Conservation (phyloP, 2,113 vertebrate genomes). For the Mesoclemmys tuberculata region DNA sequence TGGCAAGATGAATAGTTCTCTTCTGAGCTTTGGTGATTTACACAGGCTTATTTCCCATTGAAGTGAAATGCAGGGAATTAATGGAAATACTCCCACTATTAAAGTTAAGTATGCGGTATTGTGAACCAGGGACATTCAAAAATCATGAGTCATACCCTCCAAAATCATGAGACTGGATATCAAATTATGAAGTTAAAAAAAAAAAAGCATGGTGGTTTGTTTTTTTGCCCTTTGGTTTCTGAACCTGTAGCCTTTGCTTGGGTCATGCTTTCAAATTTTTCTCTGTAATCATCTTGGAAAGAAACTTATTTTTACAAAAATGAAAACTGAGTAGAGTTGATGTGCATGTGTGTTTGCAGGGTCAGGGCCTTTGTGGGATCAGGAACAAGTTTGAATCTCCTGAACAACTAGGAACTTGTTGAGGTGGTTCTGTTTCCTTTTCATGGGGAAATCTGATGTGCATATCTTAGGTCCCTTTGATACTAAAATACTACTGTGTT, state of each 20-base stretch:
- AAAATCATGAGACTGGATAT: not conserved
- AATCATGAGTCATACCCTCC: not conserved
- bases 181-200: not conserved
- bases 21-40: not conserved
- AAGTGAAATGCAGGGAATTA: not conserved
- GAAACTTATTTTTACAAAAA: not conserved
- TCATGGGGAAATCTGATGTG: not conserved
- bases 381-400: not conserved
- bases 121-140: not conserved
- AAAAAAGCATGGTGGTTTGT: not conserved
- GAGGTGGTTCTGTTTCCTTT: not conserved
- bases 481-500: not conserved
- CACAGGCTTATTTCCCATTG: not conserved
- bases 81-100: not conserved
- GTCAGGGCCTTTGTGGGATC: not conserved
- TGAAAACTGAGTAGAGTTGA: not conserved
- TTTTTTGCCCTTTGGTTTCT: not conserved
- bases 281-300: not conserved
- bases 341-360: no score
- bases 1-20: not conserved
- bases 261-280: not conserved
- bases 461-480: not conserved
- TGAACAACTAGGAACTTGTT: not conserved
- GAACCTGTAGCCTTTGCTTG: not conserved
- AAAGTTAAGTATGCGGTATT: not conserved